A percentile compares a stretch with the other conserved stretches of the same genome.
phyloP scores from a whole-genome alignment of 2,797 vertebrate species.

The Protosalanx chinensis region DNA sequence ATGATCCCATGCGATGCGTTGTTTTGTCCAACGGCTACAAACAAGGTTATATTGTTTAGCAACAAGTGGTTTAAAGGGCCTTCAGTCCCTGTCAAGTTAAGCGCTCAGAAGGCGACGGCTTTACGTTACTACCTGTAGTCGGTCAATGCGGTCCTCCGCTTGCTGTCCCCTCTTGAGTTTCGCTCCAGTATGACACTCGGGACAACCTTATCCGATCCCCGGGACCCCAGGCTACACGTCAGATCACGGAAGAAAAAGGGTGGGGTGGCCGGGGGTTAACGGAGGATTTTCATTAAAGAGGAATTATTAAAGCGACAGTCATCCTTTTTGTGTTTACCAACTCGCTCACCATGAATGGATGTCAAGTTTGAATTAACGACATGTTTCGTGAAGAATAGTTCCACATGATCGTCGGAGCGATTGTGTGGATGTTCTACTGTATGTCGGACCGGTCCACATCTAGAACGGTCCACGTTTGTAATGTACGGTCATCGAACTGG shows the following conservation, averaged over 20 bases:
- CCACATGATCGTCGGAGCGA: not conserved
- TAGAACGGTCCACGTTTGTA: too few species aligned
- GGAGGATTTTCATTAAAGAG: constrained; percentile 1
- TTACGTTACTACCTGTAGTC: not conserved
- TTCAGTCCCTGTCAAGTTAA: constrained; percentile 8
- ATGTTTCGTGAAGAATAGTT: not conserved
- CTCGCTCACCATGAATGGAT: not conserved
- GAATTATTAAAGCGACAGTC: not conserved
- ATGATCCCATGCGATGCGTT: constrained; percentile 18
- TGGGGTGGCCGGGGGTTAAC: not conserved
- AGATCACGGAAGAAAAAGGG: not conserved
- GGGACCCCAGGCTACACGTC: not conserved
- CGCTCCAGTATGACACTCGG: not conserved
- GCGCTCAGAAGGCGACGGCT: not conserved
- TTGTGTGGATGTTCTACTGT: not conserved
- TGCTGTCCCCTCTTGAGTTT: not conserved
- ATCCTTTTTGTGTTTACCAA: not conserved
- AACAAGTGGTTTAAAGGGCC: constrained; percentile 23
- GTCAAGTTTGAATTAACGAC: not conserved
- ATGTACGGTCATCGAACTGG: too few species aligned
- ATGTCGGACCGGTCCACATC: not conserved
- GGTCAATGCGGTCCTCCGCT: not conserved
- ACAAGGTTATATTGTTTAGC: constrained; percentile 13
- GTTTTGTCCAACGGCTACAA: constrained; percentile 22
- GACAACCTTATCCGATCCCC: not conserved